Conservation (phyloP, 2,888 invertebrate genomes). For the Archips xylosteana region DNA sequence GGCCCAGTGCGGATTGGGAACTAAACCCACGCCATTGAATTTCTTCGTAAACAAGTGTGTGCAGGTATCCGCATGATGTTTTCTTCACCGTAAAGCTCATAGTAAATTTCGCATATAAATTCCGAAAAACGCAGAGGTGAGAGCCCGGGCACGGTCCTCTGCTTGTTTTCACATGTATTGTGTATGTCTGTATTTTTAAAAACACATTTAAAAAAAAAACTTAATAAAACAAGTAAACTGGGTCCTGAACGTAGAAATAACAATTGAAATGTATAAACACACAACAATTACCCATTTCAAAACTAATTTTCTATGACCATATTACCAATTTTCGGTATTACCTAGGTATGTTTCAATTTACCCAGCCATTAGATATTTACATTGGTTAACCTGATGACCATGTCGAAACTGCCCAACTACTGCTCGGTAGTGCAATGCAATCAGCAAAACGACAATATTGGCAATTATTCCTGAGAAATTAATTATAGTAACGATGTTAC, state of each 20-base stretch:
- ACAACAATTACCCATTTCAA: not conserved
- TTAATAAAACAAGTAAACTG: not conserved
- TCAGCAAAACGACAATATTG: constrained; percentile 8
- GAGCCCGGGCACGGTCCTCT: too few species aligned
- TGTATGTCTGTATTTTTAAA: too few species aligned
- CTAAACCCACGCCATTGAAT: too few species aligned
- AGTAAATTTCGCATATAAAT: too few species aligned
- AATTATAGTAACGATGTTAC: constrained; percentile 12
- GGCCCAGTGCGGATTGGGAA: too few species aligned
- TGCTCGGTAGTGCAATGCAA: not conserved
- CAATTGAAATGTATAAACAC: not conserved
- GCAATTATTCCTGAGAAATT: constrained; percentile 15
- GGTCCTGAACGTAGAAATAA: not conserved
- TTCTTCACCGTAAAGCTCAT: too few species aligned
- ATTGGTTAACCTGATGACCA: not conserved
- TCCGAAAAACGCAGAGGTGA: too few species aligned
- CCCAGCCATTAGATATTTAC: not conserved
- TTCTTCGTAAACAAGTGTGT: too few species aligned
- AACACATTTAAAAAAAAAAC: too few species aligned
- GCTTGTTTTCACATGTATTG: too few species aligned
- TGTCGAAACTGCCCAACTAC: not conserved
- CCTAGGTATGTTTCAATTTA: not conserved
- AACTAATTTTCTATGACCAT: not conserved
- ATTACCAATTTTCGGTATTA: not conserved
- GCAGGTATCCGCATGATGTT: too few species aligned